Conservation (phyloP, 2,797 vertebrate genomes). For the Natrix natrix region DNA sequence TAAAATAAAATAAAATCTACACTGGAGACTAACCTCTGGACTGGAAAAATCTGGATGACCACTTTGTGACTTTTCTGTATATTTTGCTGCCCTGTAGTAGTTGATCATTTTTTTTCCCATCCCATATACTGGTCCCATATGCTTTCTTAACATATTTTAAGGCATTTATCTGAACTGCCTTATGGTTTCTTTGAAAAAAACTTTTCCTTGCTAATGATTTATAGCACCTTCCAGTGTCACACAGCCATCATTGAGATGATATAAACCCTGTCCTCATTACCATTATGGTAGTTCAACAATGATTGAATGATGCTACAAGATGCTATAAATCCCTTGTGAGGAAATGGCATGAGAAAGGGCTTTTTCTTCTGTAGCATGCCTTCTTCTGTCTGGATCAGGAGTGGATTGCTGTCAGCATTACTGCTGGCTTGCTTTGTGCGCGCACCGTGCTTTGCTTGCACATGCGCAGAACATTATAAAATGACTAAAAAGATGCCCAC, state of each 20-base stretch:
- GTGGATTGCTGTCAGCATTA: no score
- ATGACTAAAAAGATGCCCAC: no score
- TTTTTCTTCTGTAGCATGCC: background rate
- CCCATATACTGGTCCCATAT: background rate
- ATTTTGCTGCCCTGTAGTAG: background rate
- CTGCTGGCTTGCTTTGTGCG: no score
- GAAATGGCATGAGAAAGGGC: background rate
- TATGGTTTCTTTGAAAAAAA: background rate
- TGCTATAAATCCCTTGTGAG: background rate
- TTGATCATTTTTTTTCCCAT: background rate
- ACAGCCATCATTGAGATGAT: background rate
- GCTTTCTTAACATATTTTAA: background rate
- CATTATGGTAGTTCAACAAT: background rate
- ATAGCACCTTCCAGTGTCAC: background rate
- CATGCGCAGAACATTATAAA: no score
- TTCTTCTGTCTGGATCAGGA: background rate
- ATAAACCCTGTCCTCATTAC: background rate
- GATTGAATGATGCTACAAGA: background rate
- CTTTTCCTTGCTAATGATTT: background rate
- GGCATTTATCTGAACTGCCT: background rate
- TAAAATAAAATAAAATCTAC: background rate
- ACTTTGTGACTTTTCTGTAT: background rate
- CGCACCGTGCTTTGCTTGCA: no score
- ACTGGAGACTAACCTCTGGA: background rate
- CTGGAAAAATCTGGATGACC: background rate